A percentile compares a stretch with the other conserved stretches of the same genome.
Evolutionary conservation across 1,140 invertebrate species (phyloP).

Genomic region (Bombus ignitus): DNA sequence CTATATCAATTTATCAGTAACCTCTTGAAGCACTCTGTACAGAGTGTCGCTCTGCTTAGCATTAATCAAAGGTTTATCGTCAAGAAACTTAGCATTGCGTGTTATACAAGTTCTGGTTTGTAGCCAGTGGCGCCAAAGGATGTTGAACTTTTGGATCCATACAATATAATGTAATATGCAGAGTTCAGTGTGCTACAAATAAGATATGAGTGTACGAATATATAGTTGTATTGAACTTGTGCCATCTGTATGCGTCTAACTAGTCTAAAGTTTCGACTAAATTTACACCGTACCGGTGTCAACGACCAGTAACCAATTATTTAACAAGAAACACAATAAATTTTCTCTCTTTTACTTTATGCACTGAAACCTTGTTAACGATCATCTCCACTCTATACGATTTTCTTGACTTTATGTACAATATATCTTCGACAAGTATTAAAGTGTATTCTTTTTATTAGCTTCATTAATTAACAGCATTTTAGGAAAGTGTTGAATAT

Average conservation of each 20-base stretch:
- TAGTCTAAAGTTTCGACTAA: not conserved
- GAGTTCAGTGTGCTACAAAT: not conserved
- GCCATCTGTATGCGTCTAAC: not conserved
- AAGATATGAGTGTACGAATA: not conserved
- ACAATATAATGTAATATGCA: not conserved
- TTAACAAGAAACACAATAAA: not conserved
- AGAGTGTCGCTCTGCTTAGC: too few relatives aligned
- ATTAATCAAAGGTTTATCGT: not conserved
- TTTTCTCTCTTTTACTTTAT: too few relatives aligned
- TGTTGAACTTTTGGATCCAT: slow-evolving; percentile 5
- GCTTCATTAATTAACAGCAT: not conserved
- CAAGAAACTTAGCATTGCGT: not conserved
- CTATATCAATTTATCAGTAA: not conserved
- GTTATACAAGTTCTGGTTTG: not conserved
- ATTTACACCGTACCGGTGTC: not conserved
- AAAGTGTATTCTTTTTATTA: too few relatives aligned
- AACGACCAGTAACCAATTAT: not conserved
- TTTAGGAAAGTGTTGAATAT: not conserved
- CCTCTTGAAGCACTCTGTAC: not conserved
- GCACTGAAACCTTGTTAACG: too few relatives aligned
- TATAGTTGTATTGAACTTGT: not conserved
- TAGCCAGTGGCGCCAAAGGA: not conserved
- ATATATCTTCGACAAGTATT: not conserved
- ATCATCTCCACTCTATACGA: not conserved
- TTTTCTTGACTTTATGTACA: not conserved